Percentiles rank a stretch among this genome's conserved stretches.
Evolutionary conservation across 2,888 invertebrate genomes (phyloP).

Genomic region (Pyrrhosoma nymphula): DNA sequence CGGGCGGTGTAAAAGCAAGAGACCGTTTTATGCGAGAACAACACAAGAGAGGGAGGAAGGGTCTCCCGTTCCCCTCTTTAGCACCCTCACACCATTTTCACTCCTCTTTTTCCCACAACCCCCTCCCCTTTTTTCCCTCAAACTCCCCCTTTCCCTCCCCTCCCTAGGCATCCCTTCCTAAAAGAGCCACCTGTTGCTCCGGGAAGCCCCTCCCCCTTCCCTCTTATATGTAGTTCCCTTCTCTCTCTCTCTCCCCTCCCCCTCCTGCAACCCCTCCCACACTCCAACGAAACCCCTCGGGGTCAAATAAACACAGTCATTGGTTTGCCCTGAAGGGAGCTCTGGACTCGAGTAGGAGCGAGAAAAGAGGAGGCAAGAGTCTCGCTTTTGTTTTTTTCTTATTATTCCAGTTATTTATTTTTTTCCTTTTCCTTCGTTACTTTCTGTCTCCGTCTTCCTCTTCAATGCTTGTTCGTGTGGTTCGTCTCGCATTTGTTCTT

Average conservation of each 20-base stretch:
- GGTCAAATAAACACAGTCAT: conserved; percentile 58
- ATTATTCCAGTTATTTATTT: background rate
- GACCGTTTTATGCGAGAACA: conserved; percentile 43
- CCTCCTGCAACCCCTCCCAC: background rate
- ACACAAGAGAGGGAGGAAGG: background rate
- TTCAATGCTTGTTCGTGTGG: background rate
- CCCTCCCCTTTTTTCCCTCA: background rate
- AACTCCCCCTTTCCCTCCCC: background rate
- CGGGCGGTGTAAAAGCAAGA: background rate
- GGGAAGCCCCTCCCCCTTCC: background rate
- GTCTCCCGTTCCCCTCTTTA: no score
- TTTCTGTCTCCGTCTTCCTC: background rate
- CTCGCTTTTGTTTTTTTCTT: background rate
- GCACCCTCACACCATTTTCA: no score
- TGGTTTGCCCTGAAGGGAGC: background rate
- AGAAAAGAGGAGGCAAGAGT: background rate
- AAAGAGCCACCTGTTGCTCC: conserved; percentile 54
- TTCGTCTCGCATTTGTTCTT: no score
- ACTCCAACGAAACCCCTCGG: background rate
- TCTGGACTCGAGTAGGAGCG: background rate
- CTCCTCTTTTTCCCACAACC: background rate
- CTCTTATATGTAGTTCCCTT: background rate
- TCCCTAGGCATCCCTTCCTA: background rate
- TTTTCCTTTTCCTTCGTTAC: background rate
- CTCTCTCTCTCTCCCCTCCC: background rate